Conservation (phyloP, 2,113 vertebrate genomes). For the Hiodon alosoides region DNA sequence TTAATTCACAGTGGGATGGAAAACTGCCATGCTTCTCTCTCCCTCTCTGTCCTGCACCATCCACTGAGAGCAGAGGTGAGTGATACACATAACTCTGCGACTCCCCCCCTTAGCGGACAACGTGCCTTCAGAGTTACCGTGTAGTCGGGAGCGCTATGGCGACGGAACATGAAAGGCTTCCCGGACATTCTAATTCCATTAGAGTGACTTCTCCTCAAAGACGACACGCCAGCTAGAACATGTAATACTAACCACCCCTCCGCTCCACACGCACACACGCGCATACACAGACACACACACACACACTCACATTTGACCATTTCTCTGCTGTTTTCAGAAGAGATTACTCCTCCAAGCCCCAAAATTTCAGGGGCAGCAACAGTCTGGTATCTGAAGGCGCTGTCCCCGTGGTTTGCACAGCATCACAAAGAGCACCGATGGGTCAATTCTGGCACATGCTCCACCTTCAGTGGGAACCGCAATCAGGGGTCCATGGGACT, state of each 20-base stretch:
- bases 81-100: neutral
- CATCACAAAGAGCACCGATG: too few species aligned
- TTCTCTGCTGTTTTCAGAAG: too few species aligned
- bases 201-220: conserved; percentile 21
- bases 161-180: conserved; percentile 18
- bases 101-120: neutral
- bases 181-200: conserved; percentile 24
- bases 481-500: too few species aligned
- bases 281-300: too few species aligned
- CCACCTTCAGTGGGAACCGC: too few species aligned
- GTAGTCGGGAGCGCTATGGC: neutral
- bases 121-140: conserved; percentile 13
- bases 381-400: neutral
- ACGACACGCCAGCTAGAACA: conserved; percentile 1
- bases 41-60: neutral
- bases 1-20: neutral
- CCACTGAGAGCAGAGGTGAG: neutral
- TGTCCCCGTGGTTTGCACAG: too few species aligned
- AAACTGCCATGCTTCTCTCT: neutral
- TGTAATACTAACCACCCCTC: neutral
- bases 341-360: neutral
- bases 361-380: neutral
- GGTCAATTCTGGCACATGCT: too few species aligned
- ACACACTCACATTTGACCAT: too few species aligned
- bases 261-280: too few species aligned